phyloP scores from a whole-genome alignment of 2,888 invertebrate genomes.

The Thecocarcelia acutangulata region DNA sequence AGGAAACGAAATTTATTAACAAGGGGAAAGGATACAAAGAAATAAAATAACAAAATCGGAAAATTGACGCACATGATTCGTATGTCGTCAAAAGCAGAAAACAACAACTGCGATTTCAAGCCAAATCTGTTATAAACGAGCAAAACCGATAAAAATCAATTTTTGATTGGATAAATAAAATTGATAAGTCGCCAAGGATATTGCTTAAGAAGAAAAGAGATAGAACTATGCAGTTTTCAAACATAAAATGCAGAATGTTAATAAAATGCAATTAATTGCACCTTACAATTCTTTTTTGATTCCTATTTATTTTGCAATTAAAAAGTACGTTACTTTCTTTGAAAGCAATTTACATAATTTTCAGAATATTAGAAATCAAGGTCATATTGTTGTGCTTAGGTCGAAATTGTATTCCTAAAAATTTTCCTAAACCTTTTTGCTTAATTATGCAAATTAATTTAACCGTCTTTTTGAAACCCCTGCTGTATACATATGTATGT shows the following conservation, averaged over 20 bases:
- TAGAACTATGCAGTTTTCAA: background rate
- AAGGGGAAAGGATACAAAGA: conserved; percentile 33
- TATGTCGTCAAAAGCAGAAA: conserved; percentile 23
- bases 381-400: conserved; percentile 6
- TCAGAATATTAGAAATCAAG: conserved; percentile 14
- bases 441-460: conserved; percentile 64
- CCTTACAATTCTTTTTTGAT: background rate
- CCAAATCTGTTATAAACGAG: conserved; percentile 39
- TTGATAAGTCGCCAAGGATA: conserved; percentile 12
- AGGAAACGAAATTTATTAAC: conserved; percentile 20
- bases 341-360: conserved; percentile 28
- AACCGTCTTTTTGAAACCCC: conserved; percentile 35
- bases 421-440: conserved; percentile 45
- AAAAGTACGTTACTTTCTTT: conserved; percentile 42
- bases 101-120: background rate
- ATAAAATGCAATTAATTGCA: background rate
- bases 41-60: background rate
- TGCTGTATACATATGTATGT: background rate
- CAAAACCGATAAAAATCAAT: conserved; percentile 51
- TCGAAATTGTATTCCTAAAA: conserved; percentile 10
- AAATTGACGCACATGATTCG: conserved; percentile 48
- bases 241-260: too few species aligned
- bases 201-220: conserved; percentile 22
- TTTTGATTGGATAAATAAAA: conserved; percentile 56
- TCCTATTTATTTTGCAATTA: background rate